A percentile compares a stretch with the other conserved stretches of the same genome.
Evolutionary conservation across 2,113 vertebrate genomes (phyloP).

Genomic region (Martes martes): DNA sequence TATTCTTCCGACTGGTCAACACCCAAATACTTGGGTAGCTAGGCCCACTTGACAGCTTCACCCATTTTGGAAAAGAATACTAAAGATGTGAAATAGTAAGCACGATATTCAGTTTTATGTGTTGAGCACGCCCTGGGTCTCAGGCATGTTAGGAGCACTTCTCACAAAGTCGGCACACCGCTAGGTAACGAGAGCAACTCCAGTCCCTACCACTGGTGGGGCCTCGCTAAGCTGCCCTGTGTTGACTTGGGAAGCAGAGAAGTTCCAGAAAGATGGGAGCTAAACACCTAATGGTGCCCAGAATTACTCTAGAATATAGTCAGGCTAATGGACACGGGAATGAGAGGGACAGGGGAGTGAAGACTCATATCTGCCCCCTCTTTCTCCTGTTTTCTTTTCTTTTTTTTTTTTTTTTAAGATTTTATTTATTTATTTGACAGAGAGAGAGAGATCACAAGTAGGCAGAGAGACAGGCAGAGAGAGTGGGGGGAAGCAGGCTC

Average conservation of each 20-base stretch:
- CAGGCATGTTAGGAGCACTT: not conserved
- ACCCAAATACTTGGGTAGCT: not conserved
- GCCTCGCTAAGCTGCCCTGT: not conserved
- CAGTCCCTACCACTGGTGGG: not conserved
- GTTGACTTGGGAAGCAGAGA: not conserved
- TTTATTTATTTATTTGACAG: too few relatives aligned
- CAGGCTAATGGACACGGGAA: not conserved
- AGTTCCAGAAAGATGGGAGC: not conserved
- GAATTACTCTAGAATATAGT: not conserved
- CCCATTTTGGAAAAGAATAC: conserved; percentile 30
- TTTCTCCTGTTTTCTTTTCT: not conserved
- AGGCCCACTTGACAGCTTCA: not conserved
- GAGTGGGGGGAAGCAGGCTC: too few relatives aligned
- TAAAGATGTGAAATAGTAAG: not conserved
- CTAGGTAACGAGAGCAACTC: not conserved
- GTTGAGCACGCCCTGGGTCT: not conserved
- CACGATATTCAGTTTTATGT: not conserved
- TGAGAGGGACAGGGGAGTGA: not conserved
- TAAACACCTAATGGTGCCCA: not conserved
- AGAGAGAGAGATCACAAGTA: too few relatives aligned
- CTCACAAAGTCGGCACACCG: not conserved
- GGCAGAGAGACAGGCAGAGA: too few relatives aligned
- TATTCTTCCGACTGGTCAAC: not conserved
- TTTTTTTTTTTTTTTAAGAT: too few relatives aligned
- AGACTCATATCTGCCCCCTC: not conserved